A percentile compares a stretch with the other conserved stretches of the same genome.
Conservation (phyloP, 2,888 invertebrate species). For the Quadroppia sp. region DNA sequence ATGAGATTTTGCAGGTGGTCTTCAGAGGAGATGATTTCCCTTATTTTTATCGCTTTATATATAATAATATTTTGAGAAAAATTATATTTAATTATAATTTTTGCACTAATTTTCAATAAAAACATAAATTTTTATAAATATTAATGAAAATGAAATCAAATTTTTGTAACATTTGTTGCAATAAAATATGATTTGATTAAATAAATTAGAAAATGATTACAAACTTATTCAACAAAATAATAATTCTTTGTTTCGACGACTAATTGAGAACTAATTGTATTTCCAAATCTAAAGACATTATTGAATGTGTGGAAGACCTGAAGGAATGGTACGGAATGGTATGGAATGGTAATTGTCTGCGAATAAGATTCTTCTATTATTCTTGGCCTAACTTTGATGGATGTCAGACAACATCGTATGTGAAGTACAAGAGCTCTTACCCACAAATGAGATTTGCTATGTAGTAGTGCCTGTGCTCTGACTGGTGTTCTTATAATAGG, state of each 20-base stretch:
- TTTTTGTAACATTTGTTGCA: too few species aligned
- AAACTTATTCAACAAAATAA: not conserved
- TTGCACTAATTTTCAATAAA: not conserved
- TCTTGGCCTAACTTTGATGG: not conserved
- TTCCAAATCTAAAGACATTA: not conserved
- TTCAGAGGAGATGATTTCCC: not conserved
- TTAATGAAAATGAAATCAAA: too few species aligned
- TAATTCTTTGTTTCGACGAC: not conserved
- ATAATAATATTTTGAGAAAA: not conserved
- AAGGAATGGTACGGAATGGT: not conserved
- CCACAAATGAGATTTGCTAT: conserved; percentile 23
- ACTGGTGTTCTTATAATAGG: conserved; percentile 2
- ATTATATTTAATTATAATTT: not conserved
- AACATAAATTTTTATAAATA: too few species aligned
- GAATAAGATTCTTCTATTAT: not conserved
- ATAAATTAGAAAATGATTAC: too few species aligned
- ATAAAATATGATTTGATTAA: too few species aligned
- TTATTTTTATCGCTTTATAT: not conserved
- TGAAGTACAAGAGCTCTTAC: not conserved
- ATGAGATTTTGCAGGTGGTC: not conserved
- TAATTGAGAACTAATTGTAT: not conserved
- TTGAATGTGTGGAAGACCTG: not conserved
- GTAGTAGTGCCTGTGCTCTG: not conserved
- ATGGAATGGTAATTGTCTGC: not conserved
- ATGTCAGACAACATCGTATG: not conserved